phyloP scores from a whole-genome alignment of 2,113 vertebrate species.

The Mirza zaza region DNA sequence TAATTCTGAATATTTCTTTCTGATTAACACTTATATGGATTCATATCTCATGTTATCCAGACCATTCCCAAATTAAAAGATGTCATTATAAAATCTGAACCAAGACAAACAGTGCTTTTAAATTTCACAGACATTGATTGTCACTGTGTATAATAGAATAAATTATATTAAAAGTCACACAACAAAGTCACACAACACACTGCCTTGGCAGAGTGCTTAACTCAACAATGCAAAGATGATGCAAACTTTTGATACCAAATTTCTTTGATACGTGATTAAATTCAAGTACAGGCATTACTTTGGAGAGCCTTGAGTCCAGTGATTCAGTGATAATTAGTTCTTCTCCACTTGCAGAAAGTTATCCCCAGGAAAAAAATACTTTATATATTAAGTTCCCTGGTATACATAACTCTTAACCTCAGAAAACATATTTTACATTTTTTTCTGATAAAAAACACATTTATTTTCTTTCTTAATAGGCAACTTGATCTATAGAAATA shows the following conservation, averaged over 20 bases:
- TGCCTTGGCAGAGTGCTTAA: background rate
- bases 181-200: background rate
- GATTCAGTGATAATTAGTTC: constrained; percentile 43
- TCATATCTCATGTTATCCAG: background rate
- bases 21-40: background rate
- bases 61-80: background rate
- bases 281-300: background rate
- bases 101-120: background rate
- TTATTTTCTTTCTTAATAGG: background rate
- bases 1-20: background rate
- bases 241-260: background rate
- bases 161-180: background rate
- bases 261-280: constrained; percentile 26
- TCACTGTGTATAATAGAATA: background rate
- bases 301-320: background rate
- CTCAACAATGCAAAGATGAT: background rate
- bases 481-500: background rate
- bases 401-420: background rate
- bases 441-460: background rate
- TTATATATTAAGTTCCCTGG: background rate
- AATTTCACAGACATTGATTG: background rate
- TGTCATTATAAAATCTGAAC: background rate
- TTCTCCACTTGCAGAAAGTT: background rate
- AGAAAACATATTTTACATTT: background rate
- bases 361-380: background rate